Percentiles rank a stretch among this genome's conserved stretches.
These are phyloP conservation scores for Amyelois transitella DNA, from an alignment of 1,140 invertebrate genomes.

Conservation along the genomic window DNA sequence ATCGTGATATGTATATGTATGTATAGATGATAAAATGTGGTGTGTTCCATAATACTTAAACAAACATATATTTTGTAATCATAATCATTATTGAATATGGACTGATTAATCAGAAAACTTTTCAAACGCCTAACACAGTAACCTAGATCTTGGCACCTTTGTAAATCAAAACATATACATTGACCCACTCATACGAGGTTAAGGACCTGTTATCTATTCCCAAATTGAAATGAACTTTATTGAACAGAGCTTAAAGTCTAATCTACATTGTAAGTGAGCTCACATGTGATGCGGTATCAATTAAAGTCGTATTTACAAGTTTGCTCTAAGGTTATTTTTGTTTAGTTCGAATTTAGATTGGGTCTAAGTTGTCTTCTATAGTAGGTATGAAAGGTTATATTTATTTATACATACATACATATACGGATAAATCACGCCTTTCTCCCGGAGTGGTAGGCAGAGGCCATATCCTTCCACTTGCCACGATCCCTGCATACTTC, in stretches of 20 bases:
- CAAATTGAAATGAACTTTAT: background rate
- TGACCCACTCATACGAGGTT: slow-evolving; percentile 49
- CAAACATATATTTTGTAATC: too few relatives aligned
- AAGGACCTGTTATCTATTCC: slow-evolving; percentile 21
- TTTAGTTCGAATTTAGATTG: background rate
- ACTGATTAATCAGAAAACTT: background rate
- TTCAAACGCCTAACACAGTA: slow-evolving; percentile 12
- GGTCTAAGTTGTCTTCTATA: background rate
- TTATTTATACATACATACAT: too few relatives aligned
- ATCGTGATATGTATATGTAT: too few relatives aligned
- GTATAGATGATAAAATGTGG: too few relatives aligned
- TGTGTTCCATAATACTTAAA: too few relatives aligned
- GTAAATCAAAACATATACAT: slow-evolving; percentile 39
- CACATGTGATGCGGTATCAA: slow-evolving; percentile 22
- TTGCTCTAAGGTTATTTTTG: background rate
- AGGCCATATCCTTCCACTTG: too few relatives aligned
- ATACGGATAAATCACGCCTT: too few relatives aligned
- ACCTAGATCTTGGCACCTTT: slow-evolving; percentile 25
- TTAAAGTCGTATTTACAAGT: slow-evolving; percentile 13
- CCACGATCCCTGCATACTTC: too few relatives aligned
- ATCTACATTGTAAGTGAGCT: slow-evolving; percentile 2
- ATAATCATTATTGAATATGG: too few relatives aligned
- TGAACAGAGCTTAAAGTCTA: background rate
- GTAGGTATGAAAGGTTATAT: too few relatives aligned
- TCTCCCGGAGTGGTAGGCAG: too few relatives aligned